Evolutionary conservation across 1,140 invertebrate species (phyloP), one percentile per base, ranked within the genome.

Genomic region (Eumaeus atala): DNA sequence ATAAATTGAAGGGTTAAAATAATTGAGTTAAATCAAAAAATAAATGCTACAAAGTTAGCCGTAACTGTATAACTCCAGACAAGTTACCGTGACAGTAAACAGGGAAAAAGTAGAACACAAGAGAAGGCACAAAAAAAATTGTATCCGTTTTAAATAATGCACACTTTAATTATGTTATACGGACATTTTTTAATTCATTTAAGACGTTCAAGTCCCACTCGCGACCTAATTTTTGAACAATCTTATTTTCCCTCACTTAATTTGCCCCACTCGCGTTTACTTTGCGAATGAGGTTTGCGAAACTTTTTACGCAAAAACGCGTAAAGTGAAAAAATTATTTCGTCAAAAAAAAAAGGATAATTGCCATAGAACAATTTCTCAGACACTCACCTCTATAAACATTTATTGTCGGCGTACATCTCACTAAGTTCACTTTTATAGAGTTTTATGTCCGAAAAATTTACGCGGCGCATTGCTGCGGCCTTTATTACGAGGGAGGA

Each of bases 381-480:
- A 60, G 66, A 62, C 62, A 69, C 65, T 62, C 56, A 59, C 76
- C 64, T 70, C 74, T 69, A 85, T 82, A 83, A 85, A 86, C 78
- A 71, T 86, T 86, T 84, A 86, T 81, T 75, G 78, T 77, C 71
- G 63, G 65, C 78, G 59, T 78, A 83, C 75, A n/a, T n/a, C n/a
- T 82, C 72, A 78, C 77, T 81, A 83, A 84, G 60, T 84, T 76
- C 72, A 83, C 79, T 87, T 87, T 84, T 87, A 78, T 73, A 77
- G 21, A 28, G 78, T 84, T 87, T 87, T 87, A 87, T 69, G 84
- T 87, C 77, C 75, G 75, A 87, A 87, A 86, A 84, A 87, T 84
- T 81, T 84, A 87, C 84, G 84, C 78, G 69, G 64, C 74, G 77
- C 77, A 74, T 74, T 72, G 68, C 54, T 74, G 68, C 58, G 64